phyloP scores from a whole-genome alignment of 1,140 invertebrate genomes.

The Drosophila santomea region DNA sequence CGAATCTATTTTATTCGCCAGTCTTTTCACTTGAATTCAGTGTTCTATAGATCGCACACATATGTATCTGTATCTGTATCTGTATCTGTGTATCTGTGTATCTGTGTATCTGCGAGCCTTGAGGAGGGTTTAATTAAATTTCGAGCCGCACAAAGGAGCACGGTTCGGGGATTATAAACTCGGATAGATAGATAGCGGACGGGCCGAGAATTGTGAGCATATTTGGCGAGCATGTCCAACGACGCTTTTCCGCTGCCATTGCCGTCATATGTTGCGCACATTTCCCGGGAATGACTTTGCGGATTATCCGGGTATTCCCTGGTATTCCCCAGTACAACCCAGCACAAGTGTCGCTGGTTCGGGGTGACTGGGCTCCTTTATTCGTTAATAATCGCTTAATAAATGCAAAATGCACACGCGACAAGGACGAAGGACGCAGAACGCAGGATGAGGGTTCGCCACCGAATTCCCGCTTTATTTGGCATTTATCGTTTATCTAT shows the following conservation, averaged over 20 bases:
- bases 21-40: no score
- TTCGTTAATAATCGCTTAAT: constrained; percentile 84
- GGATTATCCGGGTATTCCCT: constrained; percentile 59
- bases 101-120: background rate
- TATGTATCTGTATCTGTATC: background rate
- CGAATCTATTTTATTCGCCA: background rate
- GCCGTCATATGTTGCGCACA: constrained; percentile 79
- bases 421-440: constrained; percentile 9
- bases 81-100: no score
- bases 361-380: constrained; percentile 56
- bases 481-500: constrained; percentile 80
- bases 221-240: constrained; percentile 69
- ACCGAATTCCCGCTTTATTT: constrained; percentile 55
- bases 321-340: background rate
- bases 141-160: constrained; percentile 62
- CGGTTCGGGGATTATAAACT: constrained; percentile 71
- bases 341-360: constrained; percentile 44
- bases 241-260: constrained; percentile 16
- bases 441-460: constrained; percentile 6
- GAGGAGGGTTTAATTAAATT: constrained; percentile 68
- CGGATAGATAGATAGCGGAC: constrained; percentile 38
- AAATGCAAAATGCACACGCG: constrained; percentile 81
- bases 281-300: constrained; percentile 80
- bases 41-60: no score
- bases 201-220: constrained; percentile 77